Evolutionary conservation across 2,888 invertebrate species (phyloP).

Genomic region (Clepsis dumicolana): DNA sequence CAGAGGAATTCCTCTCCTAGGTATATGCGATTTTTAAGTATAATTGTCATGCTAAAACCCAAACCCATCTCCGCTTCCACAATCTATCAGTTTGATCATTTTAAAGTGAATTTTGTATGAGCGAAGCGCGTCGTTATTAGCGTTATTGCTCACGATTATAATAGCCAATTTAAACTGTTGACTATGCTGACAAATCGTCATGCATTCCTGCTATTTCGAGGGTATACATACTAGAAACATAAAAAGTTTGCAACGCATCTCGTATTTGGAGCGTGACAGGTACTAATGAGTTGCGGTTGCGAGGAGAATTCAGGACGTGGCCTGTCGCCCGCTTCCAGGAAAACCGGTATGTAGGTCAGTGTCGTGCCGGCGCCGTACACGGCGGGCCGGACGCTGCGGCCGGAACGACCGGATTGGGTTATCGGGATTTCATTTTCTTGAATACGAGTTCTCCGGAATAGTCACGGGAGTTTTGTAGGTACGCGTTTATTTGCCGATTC

Average conservation of each 20-base stretch:
- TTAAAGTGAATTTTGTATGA: background rate
- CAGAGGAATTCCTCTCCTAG: background rate
- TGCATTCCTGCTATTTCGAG: background rate
- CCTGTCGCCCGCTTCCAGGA: conserved; percentile 59
- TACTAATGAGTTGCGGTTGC: conserved; percentile 66
- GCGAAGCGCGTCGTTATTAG: too few species aligned
- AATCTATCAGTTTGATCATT: background rate
- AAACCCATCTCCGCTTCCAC: background rate
- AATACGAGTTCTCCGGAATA: too few species aligned
- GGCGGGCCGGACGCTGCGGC: conserved; percentile 34
- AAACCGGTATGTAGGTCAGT: conserved; percentile 63
- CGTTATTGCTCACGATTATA: background rate
- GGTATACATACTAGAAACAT: conserved; percentile 15
- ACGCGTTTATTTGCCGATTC: too few species aligned
- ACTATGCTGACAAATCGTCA: background rate
- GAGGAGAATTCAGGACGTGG: conserved; percentile 57
- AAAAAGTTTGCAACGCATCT: conserved; percentile 49
- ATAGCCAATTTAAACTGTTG: background rate
- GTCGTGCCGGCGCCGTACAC: conserved; percentile 41
- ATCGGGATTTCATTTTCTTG: background rate
- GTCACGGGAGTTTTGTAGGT: background rate
- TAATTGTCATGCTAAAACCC: background rate
- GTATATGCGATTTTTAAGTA: background rate
- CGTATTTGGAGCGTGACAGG: conserved; percentile 68
- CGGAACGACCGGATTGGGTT: conserved; percentile 29